Base-by-base conservation (phyloP, 2,797 vertebrate genomes). In the Hemibagrus guttatus region DNA sequence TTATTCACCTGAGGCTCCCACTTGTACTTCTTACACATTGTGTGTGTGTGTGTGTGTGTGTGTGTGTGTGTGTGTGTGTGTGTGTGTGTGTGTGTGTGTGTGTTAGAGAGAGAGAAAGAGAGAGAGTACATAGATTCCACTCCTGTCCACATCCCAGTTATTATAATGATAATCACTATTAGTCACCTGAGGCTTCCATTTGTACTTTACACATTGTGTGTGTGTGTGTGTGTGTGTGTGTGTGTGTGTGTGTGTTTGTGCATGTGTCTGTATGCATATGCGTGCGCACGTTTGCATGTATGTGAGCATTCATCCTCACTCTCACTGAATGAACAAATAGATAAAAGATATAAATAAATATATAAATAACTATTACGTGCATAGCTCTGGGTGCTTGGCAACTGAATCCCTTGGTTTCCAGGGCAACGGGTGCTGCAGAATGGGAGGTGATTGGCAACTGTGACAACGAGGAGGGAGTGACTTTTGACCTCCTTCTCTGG, bases 371-470 rank as follows among this genome's bases (percentile, higher is more conserved):
- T 95, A 94, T 95, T 95, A 91, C 94, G 94, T 94, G 94, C 94
- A 93, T 94, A 91, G 95, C 94, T 95, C 95, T 94, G 89, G 94
- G 95, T 96, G 95, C 95, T 94, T 95, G 95, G 96, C 96, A 96
- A 96, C 95, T 92, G 89, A 92, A 95, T 94, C 93, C 88, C 94
- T 94, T 90, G 89, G 92, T 96, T 97, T 95, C 95, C 96, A 91
- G 95, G 94, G 96, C 95, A 95, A 97, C 96, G 89, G 95, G 96
- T 97, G 94, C 96, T 94, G 94, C 92, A 94, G 94, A 94, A 95
- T 95, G 91, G 92, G 93, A 93, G 91, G 89, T 96, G 96, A 96
- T 94, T 96, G 95, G 94, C 96, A 96, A 95, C 94, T 94, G 93
- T 94, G 95, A 95, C 93, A 94, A 93, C 94, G 92, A 95, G 94